phyloP scores from a whole-genome alignment of 2,888 invertebrate genomes.

The Spodoptera exigua region DNA sequence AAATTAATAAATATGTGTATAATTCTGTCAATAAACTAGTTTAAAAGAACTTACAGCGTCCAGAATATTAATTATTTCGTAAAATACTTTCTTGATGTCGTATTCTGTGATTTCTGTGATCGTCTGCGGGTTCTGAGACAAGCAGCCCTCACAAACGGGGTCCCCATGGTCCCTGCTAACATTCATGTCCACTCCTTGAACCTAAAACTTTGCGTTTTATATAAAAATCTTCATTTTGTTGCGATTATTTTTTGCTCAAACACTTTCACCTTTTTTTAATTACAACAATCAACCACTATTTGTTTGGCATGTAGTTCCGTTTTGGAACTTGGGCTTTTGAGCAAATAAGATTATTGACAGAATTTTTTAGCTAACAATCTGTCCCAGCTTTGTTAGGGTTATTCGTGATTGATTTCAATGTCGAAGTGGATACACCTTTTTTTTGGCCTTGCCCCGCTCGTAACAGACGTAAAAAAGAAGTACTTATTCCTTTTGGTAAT shows the following conservation, averaged over 20 bases:
- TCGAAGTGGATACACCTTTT: no score
- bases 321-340: conserved; percentile 13
- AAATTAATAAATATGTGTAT: no score
- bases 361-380: no score
- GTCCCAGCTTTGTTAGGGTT: no score
- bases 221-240: conserved; percentile 24
- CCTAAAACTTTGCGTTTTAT: not conserved
- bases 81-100: conserved; percentile 59
- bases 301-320: conserved; percentile 15
- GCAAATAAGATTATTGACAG: not conserved
- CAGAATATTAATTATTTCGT: conserved; percentile 55
- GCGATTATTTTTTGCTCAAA: not conserved
- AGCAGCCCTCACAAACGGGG: conserved; percentile 67
- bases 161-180: conserved; percentile 28
- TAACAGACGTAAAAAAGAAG: no score
- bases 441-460: no score
- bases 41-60: conserved; percentile 57
- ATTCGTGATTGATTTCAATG: no score
- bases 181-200: conserved; percentile 36
- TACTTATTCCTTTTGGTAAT: no score
- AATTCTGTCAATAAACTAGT: not conserved
- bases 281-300: not conserved
- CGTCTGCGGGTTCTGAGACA: conserved; percentile 65
- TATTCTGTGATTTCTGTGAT: conserved; percentile 50
- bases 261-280: conserved; percentile 14